Evolutionary conservation across 2,797 vertebrate species (phyloP).

Genomic region (Oceanodroma leucorhoa): DNA sequence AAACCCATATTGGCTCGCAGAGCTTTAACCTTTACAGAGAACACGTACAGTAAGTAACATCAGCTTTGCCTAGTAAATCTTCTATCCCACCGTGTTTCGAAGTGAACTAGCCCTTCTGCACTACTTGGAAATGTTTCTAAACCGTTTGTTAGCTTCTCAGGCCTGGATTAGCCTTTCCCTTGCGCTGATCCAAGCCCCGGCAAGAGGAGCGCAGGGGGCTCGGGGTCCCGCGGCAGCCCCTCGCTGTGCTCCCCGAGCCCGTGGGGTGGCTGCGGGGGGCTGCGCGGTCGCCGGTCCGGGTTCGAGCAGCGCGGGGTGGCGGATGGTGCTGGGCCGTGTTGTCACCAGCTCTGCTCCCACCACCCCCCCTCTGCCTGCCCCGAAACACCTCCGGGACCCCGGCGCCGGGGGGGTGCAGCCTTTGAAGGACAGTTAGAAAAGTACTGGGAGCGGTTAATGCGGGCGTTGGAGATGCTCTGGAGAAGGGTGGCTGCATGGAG

Average conservation of each 20-base stretch:
- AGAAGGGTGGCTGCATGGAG: neutral
- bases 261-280: rapidly evolving
- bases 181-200: rapidly evolving
- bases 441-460: rapidly evolving
- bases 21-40: neutral
- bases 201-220: rapidly evolving
- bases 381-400: rapidly evolving
- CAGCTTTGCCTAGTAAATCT: neutral
- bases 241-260: rapidly evolving
- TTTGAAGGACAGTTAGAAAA: neutral
- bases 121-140: rapidly evolving
- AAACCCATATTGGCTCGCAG: rapidly evolving
- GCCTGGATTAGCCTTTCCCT: neutral
- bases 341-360: neutral
- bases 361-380: neutral
- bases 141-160: rapidly evolving
- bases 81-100: rapidly evolving
- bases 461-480: neutral
- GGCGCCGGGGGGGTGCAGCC: rapidly evolving
- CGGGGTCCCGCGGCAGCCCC: neutral
- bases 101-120: neutral
- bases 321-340: rapidly evolving
- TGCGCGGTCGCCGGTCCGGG: rapidly evolving
- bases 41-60: rapidly evolving
- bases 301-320: rapidly evolving